A percentile compares a stretch with the other conserved stretches of the same genome.
phyloP scores from a whole-genome alignment of 92 coral and sea anemone genomes.

The Parazoanthus swiftii region DNA sequence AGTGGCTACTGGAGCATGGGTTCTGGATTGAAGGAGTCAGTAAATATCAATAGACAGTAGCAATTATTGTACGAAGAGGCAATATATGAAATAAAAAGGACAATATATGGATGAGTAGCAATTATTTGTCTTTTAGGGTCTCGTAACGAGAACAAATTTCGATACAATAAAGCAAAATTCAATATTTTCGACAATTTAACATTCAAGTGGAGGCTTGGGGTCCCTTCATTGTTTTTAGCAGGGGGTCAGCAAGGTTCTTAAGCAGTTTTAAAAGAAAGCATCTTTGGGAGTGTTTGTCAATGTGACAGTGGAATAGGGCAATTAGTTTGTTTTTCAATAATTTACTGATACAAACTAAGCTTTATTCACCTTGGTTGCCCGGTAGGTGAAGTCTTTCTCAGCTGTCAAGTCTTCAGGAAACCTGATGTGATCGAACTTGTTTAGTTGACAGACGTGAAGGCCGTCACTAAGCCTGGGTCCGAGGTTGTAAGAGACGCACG shows the following conservation, averaged over 20 bases:
- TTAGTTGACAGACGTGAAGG: neutral
- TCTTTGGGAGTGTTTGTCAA: too few relatives aligned
- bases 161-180: too few relatives aligned
- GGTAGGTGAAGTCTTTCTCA: neutral
- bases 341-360: neutral
- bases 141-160: too few relatives aligned
- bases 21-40: neutral
- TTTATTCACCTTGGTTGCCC: neutral
- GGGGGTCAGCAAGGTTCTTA: too few relatives aligned
- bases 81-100: too few relatives aligned
- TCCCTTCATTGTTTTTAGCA: too few relatives aligned
- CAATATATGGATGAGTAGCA: neutral
- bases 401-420: conserved; percentile 13
- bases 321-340: neutral
- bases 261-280: too few relatives aligned
- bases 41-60: neutral
- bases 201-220: too few relatives aligned
- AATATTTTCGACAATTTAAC: too few relatives aligned
- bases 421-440: conserved; percentile 21
- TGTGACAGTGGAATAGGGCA: too few relatives aligned
- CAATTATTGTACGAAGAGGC: too few relatives aligned
- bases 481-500: conserved; percentile 15
- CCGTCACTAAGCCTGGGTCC: conserved; percentile 6
- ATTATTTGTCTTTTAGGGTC: too few relatives aligned
- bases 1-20: conserved; percentile 4